phyloP scores from a whole-genome alignment of 2,888 invertebrate genomes.

The Dolomedes plantarius region DNA sequence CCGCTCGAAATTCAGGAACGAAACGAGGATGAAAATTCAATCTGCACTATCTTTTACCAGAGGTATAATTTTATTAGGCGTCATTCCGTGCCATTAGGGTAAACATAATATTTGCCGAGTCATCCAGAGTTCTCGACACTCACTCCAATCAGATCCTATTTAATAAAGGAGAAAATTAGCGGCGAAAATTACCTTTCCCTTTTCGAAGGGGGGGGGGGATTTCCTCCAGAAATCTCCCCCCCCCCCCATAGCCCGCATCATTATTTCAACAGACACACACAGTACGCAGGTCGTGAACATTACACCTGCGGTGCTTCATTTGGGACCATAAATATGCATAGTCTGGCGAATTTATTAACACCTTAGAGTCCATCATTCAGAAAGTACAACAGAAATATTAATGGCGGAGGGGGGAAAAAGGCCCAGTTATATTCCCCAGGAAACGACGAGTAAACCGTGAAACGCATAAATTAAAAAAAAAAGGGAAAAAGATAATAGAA shows the following conservation, averaged over 20 bases:
- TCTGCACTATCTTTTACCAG: no score
- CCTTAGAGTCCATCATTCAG: background rate
- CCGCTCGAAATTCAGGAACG: no score
- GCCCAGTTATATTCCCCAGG: background rate
- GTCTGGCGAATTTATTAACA: background rate
- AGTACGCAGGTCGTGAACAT: background rate
- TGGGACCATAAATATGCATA: slow-evolving; percentile 1
- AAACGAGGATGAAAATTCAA: no score
- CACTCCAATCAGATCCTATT: no score
- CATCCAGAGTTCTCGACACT: no score
- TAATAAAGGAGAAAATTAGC: no score
- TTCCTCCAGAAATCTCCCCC: background rate
- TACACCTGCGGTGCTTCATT: background rate
- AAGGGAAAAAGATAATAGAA: background rate
- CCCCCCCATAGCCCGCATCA: background rate
- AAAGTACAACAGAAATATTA: slow-evolving; percentile 1
- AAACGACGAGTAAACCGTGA: background rate
- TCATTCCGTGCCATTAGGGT: no score
- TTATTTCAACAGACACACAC: background rate
- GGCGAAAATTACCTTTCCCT: no score
- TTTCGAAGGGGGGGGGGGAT: background rate
- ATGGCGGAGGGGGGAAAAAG: background rate
- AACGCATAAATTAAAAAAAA: background rate
- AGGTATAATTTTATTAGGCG: no score
- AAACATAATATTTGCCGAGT: no score